Percentiles rank a stretch among this genome's conserved stretches.
Conservation (phyloP, 2,113 vertebrate species). For the Pseudois nayaur region DNA sequence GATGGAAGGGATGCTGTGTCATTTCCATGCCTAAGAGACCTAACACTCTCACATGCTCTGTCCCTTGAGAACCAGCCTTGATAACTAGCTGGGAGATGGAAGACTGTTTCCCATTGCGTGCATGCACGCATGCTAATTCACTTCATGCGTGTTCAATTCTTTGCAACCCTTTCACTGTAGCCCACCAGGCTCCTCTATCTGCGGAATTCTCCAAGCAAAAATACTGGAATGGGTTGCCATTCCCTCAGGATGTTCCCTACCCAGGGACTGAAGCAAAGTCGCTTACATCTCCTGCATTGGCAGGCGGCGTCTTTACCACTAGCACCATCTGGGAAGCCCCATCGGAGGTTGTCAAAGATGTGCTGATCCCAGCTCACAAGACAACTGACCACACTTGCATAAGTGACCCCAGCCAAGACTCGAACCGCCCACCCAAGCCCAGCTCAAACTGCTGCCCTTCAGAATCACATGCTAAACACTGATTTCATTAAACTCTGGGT, state of each 20-base stretch:
- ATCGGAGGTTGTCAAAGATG: not conserved
- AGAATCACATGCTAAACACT: not conserved
- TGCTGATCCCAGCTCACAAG: not conserved
- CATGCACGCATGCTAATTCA: not conserved
- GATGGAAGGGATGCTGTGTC: not conserved
- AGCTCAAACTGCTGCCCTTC: not conserved
- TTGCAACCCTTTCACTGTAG: not conserved
- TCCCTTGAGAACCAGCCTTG: not conserved
- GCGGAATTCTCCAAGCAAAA: not conserved
- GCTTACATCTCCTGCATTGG: not conserved
- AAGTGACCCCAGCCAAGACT: not conserved
- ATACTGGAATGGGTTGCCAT: not conserved
- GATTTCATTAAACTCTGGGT: not conserved
- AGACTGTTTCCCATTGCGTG: not conserved
- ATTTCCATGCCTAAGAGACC: not conserved
- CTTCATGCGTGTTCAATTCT: not conserved
- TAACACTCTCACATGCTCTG: not conserved
- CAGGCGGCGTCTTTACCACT: not conserved
- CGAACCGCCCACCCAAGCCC: not conserved
- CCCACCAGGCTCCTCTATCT: not conserved
- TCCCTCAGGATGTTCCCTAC: not conserved
- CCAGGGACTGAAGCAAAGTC: not conserved
- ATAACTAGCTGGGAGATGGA: not conserved
- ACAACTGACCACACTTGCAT: not conserved
- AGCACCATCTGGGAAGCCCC: not conserved